These are phyloP conservation scores for Elanus axillaris DNA, from an alignment of 2,113 vertebrate genomes.

Conservation along the genomic window DNA sequence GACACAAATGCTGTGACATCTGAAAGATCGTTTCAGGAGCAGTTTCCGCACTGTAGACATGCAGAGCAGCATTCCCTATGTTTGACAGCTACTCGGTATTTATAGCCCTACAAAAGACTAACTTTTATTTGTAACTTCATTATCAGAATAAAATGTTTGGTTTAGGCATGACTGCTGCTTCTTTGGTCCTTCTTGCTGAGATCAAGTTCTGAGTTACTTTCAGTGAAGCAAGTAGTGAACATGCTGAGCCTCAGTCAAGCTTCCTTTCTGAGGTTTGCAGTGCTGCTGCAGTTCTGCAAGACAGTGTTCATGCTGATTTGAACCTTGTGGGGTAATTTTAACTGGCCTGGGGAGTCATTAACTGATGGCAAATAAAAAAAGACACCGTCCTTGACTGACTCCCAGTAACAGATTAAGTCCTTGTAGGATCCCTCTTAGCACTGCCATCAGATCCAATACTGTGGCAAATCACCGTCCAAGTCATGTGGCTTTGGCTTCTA, in stretches of 20 bases:
- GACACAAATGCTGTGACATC: not conserved
- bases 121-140: not conserved
- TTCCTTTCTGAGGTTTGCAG: not conserved
- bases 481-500: not conserved
- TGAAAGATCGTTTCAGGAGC: not conserved
- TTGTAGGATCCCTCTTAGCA: not conserved
- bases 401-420: not conserved
- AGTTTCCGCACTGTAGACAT: fast-evolving
- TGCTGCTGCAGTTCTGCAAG: not conserved
- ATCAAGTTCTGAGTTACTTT: not conserved
- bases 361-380: not conserved
- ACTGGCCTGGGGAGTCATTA: not conserved
- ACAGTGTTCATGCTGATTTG: not conserved
- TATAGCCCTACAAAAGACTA: not conserved
- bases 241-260: not conserved
- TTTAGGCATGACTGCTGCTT: not conserved
- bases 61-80: not conserved
- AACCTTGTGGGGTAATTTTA: not conserved
- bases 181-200: not conserved
- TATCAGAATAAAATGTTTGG: not conserved
- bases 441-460: not conserved
- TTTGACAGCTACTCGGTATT: not conserved
- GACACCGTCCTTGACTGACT: not conserved
- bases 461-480: not conserved
- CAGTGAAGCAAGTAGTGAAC: not conserved